Base-by-base conservation (phyloP, 2,113 vertebrate genomes). In the Elephas maximus region DNA sequence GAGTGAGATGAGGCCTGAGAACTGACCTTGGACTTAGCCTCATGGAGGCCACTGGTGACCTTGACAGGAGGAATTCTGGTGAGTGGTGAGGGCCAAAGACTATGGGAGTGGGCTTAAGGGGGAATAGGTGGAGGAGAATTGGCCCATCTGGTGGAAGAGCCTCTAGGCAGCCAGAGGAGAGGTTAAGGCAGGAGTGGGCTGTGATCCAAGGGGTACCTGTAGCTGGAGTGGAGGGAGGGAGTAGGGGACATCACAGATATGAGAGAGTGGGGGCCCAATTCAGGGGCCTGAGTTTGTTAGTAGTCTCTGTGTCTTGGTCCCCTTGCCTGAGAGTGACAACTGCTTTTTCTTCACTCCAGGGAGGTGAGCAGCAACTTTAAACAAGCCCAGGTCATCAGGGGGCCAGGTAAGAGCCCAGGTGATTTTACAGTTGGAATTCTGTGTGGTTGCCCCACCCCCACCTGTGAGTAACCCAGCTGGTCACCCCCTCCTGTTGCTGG, bases 391-490 rank as follows among this genome's bases (percentile, higher is more conserved):
- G 60, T 78, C 17, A 8, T 37, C 80, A 26, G 62, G 80, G 53
- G 33, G n/a, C 2, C 18, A 45, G 73, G 63, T 21, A 2, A 1
- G 7, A 65, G 33, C 53, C 14, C 21, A 65, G 8, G 41, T 79
- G 2, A 0, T 14, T 44, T 85, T 14, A 24, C 37, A 41, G 44
- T 21, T 1, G 79, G 79, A 41, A 23, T 78, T 53, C 73, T 60
- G 44, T 1, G 1, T 23, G 33, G 78, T 24, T 7, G 78, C 65
- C 17, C 2, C 0, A 5, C 0, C 0, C 21, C 57, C 8, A 23
- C 62, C 37, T 0, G 0, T 0, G 10, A 71, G 62, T 5, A 0
- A 1, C 44, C 37, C 37, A 37, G 37, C 37, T 37, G 37, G 37
- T 37, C 37, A 37, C 20, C 7, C 20, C 10, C 17, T 28, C 79